These are phyloP conservation scores for Polietes domitor DNA, from an alignment of 2,888 invertebrate species.

Conservation along the genomic window DNA sequence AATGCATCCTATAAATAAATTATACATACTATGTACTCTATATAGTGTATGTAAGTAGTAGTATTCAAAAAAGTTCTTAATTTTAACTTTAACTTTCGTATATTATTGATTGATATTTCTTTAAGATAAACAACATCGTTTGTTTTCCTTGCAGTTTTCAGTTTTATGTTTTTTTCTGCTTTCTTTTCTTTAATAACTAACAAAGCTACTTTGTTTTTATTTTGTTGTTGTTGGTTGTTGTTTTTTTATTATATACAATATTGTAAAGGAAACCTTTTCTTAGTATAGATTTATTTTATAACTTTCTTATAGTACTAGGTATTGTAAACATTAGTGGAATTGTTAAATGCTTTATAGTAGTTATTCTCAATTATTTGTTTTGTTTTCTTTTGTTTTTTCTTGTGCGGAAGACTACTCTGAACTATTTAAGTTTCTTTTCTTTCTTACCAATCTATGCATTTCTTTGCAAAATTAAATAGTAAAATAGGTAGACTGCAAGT, in stretches of 20 bases:
- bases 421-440: constrained; percentile 67
- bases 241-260: constrained; percentile 43
- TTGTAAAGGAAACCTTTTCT: constrained; percentile 62
- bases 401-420: constrained; percentile 77
- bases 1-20: constrained; percentile 9
- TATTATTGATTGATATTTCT: constrained; percentile 37
- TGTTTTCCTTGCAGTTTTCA: neutral
- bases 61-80: constrained; percentile 2
- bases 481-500: neutral
- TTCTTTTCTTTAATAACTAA: constrained; percentile 50
- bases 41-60: neutral
- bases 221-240: constrained; percentile 35
- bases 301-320: constrained; percentile 47
- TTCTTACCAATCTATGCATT: constrained; percentile 15
- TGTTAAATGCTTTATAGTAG: constrained; percentile 37
- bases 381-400: constrained; percentile 43
- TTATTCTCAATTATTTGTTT: constrained; percentile 13
- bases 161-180: neutral
- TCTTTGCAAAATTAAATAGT: neutral
- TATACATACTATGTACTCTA: neutral
- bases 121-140: constrained; percentile 26
- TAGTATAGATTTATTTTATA: constrained; percentile 37
- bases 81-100: constrained; percentile 54
- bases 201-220: constrained; percentile 62
- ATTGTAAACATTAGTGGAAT: constrained; percentile 62